Base-by-base conservation (phyloP, 2,888 invertebrate genomes). In the Synergus japonicus region DNA sequence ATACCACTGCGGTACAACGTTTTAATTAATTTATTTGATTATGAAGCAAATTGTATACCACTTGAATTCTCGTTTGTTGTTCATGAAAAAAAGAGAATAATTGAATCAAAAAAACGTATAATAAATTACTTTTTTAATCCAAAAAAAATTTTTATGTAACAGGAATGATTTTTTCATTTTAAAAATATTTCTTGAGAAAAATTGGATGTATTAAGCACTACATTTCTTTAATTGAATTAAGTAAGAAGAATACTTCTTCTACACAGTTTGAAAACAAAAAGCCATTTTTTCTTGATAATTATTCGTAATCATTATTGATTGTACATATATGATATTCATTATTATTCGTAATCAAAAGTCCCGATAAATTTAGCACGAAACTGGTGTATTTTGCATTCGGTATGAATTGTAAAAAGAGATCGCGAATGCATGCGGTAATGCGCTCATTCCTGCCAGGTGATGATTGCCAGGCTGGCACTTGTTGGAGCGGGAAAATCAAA, bases 401-500 rank as follows among this genome's bases (percentile, higher is more conserved):
- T 49, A n/a, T 54, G 54, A 49, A 73, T 73, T 54, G 69, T 4
- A 67, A 49, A 37, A 49, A 69, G 49, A 49, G 49, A 12, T 13
- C 9, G n/a, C 46, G 4, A 73, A 73, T 54, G 37, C 54, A 49
- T 73, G 49, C 54, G 37, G 69, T 54, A 69, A 69, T 49, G 49
- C 49, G 69, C 29, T 37, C 37, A 54, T 69, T 69, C 69, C 37
- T 49, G 37, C 49, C 49, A 69, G 49, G 49, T 49, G 69, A 69
- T 69, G 69, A 69, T 73, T 73, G 69, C 69, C 69, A 46, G 18
- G 67, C 46, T 69, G 49, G 67, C 67, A 69, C 67, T 22, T 69
- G 69, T 73, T 73, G 69, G 69, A 49, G 49, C 69, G 69, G 46
- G 43, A 73, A 73, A 73, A 73, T 73, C 69, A 73, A 73, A 49